Evolutionary conservation across 1,140 invertebrate genomes (phyloP).

Genomic region (Caenorhabditis tropicalis): DNA sequence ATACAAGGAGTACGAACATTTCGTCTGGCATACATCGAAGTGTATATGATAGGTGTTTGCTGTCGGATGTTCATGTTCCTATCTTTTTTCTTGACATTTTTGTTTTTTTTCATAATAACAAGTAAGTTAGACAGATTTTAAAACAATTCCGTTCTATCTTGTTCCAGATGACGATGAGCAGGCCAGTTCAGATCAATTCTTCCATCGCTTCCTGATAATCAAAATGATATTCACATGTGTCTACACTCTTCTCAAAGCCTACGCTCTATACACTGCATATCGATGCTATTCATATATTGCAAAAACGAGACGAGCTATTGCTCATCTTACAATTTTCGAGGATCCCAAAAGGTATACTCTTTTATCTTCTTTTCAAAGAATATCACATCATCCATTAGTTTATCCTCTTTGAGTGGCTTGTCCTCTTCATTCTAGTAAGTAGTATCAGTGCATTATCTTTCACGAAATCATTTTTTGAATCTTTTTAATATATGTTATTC

Average conservation of each 20-base stretch:
- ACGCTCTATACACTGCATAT: constrained; percentile 7
- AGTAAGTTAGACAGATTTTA: neutral
- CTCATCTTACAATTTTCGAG: neutral
- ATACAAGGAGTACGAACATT: constrained; percentile 28
- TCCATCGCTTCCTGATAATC: constrained; percentile 4
- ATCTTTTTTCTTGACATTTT: neutral
- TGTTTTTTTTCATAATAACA: constrained; percentile 11
- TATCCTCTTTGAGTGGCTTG: neutral
- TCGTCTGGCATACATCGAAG: constrained; percentile 10
- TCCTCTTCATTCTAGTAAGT: too few relatives aligned
- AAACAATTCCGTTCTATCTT: too few relatives aligned
- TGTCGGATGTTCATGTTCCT: constrained; percentile 25
- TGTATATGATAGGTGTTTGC: constrained; percentile 20
- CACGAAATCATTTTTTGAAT: neutral
- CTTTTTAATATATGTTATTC: too few relatives aligned
- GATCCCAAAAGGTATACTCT: neutral
- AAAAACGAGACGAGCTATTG: constrained; percentile 2
- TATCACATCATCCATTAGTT: neutral
- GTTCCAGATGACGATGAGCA: neutral
- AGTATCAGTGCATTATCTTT: too few relatives aligned
- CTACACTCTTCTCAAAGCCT: constrained; percentile 15
- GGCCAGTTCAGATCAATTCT: neutral
- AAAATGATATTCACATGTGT: constrained; percentile 34
- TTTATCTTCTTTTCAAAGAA: neutral
- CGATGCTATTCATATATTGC: constrained; percentile 26